Percentiles rank a stretch among this genome's conserved stretches.
Conservation (phyloP, 2,888 invertebrate species). For the Theretra japonica region DNA sequence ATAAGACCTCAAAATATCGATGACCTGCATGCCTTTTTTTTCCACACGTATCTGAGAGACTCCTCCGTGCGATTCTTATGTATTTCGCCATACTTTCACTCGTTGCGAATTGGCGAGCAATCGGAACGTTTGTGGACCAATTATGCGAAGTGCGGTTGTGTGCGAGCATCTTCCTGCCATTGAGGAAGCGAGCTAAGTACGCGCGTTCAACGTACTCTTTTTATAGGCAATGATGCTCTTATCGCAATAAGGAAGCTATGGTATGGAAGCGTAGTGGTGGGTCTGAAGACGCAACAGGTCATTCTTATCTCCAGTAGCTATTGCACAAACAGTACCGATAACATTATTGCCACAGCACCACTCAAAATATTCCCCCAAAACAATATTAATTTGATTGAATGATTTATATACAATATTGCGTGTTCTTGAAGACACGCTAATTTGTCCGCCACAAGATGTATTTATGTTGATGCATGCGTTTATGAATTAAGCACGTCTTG, state of each 20-base stretch:
- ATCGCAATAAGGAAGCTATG: constrained; percentile 26
- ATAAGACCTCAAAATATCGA: not conserved
- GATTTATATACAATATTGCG: constrained; percentile 8
- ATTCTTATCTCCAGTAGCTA: constrained; percentile 2
- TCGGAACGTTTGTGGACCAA: constrained; percentile 23
- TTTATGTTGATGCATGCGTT: constrained; percentile 16
- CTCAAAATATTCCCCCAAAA: not conserved
- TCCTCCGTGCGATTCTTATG: constrained; percentile 37
- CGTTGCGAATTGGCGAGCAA: constrained; percentile 52
- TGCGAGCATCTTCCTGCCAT: constrained; percentile 50
- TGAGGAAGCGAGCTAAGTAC: constrained; percentile 40
- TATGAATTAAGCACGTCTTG: constrained; percentile 19
- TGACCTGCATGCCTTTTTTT: constrained; percentile 20
- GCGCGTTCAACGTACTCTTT: constrained; percentile 9
- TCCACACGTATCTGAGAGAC: not conserved
- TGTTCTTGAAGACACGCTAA: not conserved
- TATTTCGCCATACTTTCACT: constrained; percentile 60
- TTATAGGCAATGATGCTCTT: constrained; percentile 19
- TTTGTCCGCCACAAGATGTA: constrained; percentile 14
- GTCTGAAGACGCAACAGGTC: constrained; percentile 18
- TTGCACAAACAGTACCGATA: constrained; percentile 11
- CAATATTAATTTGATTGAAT: not conserved
- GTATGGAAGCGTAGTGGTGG: constrained; percentile 7
- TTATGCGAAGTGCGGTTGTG: constrained; percentile 20
- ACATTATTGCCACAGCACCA: not conserved